Evolutionary conservation across 2,797 vertebrate species (phyloP).

Genomic region (Lacerta bilineata): DNA sequence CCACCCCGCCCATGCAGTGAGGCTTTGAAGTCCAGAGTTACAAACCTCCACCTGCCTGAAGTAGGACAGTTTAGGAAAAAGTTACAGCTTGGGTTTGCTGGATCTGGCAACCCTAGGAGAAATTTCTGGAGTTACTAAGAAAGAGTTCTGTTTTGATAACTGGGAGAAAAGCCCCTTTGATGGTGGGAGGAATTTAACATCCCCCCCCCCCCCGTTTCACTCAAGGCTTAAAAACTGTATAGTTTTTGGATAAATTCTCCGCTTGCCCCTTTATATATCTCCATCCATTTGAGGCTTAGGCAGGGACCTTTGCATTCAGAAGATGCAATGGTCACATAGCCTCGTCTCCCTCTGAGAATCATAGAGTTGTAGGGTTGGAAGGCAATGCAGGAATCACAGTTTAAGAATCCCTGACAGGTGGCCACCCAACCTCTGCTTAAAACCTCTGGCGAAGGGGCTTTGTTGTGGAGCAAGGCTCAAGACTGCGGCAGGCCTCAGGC

Average conservation of each 20-base stretch:
- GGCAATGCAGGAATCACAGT: no score
- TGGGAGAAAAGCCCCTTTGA: background rate
- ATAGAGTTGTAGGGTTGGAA: no score
- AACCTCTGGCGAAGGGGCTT: background rate
- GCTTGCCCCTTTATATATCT: background rate
- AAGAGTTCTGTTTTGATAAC: background rate
- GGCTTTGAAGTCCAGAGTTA: no score
- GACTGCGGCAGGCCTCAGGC: rapidly evolving
- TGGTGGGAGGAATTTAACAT: background rate
- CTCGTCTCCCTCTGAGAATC: background rate
- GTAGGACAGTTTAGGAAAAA: background rate
- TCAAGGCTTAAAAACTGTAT: no score
- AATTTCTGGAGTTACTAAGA: background rate
- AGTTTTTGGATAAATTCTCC: background rate
- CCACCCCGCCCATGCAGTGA: no score
- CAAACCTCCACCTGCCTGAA: background rate
- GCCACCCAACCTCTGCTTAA: background rate
- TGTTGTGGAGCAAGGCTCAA: background rate
- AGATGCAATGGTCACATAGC: background rate
- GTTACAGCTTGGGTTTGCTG: background rate
- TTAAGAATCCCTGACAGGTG: no score
- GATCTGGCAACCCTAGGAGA: slow-evolving; percentile 8
- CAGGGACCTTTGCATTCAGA: background rate
- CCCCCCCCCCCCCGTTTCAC: background rate
- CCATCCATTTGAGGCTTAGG: slow-evolving; percentile 25